Evolutionary conservation across 2,113 vertebrate genomes (phyloP), one percentile per base, ranked within the genome.

Genomic region (Macaca nemestrina): DNA sequence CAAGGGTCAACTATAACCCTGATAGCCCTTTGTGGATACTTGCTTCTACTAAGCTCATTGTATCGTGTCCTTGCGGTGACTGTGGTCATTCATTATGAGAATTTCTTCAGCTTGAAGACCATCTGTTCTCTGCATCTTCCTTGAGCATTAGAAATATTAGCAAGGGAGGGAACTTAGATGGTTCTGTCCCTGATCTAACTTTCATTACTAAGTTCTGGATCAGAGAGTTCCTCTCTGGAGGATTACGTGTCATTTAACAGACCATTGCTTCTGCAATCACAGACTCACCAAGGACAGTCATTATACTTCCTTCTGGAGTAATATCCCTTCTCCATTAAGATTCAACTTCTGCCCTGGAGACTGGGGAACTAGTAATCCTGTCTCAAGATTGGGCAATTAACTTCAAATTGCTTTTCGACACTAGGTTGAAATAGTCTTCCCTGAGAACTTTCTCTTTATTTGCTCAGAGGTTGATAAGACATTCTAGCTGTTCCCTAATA

Each of bases 211-310:
- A 96, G 94, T 96, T 98, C 95, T 97, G 97, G 88, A 95, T 96
- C 95, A 98, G 30, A 64, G 73, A 94, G 48, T 40, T 94, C 40
- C 72, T 94, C 90, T 97, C 93, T 52, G 27, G 97, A 95, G 97
- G 78, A 95, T 94, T 97, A 81, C 88, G 93, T 0, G 1, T 91
- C 96, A 96, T 97, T 98, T 97, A 96, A 96, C 88, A 97, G 92
- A 85, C 78, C 96, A 96, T 97, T 98, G 93, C 90, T 93, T 35
- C 90, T 96, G 52, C 90, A 96, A 95, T 96, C 97, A 97, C 95
- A 97, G 81, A 75, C 30, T 94, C 73, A 82, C 87, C 94, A 96
- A 82, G 90, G 57, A 95, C 25, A 84, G 81, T 84, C 90, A 94
- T 98, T 96, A 95, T 68, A 90, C 94, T 93, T 90, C 96, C 90